These are phyloP conservation scores for Disparrhopalites patrizii DNA, from an alignment of 2,888 invertebrate genomes.

Conservation along the genomic window DNA sequence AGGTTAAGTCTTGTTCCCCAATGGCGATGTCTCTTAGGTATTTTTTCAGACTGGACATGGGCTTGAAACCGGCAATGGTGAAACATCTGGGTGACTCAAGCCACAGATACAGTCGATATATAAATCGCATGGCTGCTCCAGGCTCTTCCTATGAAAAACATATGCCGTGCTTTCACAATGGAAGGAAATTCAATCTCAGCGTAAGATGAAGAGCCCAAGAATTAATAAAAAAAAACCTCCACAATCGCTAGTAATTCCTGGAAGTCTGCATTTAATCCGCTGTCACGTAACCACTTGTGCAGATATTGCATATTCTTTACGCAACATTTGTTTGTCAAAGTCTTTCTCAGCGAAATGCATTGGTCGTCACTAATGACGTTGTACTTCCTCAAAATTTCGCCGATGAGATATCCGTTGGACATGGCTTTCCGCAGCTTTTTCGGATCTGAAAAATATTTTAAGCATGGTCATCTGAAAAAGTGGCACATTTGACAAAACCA, in stretches of 20 bases:
- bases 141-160: conserved; percentile 12
- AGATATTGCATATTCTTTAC: conserved; percentile 16
- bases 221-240: conserved; percentile 4
- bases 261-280: conserved; percentile 3
- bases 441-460: conserved; percentile 12
- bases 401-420: conserved; percentile 19
- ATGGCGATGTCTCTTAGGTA: background rate
- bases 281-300: conserved; percentile 16
- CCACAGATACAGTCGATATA: conserved; percentile 27
- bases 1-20: background rate
- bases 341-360: conserved; percentile 16
- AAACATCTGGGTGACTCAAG: conserved; percentile 20
- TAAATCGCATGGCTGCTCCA: conserved; percentile 24
- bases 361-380: conserved; percentile 26
- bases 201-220: background rate
- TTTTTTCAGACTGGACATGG: background rate
- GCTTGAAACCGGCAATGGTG: conserved; percentile 11
- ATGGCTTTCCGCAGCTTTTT: conserved; percentile 7
- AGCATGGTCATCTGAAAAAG: too few species aligned
- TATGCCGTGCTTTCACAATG: too few species aligned
- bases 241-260: conserved; percentile 13
- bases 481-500: too few species aligned
- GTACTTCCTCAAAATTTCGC: conserved; percentile 26
- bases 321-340: conserved; percentile 2
- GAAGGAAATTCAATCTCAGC: too few species aligned